Evolutionary conservation across 2,797 vertebrate species (phyloP), one percentile per base, ranked within the genome.

Genomic region (Parotocinclus haroldoi): DNA sequence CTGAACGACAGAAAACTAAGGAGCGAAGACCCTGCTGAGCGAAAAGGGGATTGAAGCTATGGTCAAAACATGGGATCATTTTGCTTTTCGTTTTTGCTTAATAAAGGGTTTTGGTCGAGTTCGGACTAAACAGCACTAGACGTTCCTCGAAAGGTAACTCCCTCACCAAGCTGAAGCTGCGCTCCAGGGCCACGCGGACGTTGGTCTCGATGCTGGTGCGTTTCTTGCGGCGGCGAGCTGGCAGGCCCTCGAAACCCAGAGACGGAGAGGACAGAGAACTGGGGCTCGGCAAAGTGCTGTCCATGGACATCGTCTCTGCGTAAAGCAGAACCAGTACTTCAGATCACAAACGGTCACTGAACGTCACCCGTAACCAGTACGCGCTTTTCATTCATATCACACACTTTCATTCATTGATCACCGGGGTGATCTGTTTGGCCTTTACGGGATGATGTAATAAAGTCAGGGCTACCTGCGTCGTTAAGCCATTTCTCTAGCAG

Each of bases 121-220:
- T 27, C 27, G 27, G 27, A 27, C 27, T 27, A 27, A 27, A 27
- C 2, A 27, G 27, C 27, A 27, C 27, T 5, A 27, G 2, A 27
- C 2, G 5, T 27, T 27, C 27, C 27, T 27, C 27, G 27, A 27
- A 27, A 27, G 27, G 27, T 10, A 9, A n/a, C 48, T 27, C 9
- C 55, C 89, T 91, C 82, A 96, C 94, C 91, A 92, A 88, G 81
- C 94, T 86, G 83, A 96, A 95, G 83, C 92, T 85, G 78, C 93
- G 93, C 83, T 96, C 95, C 85, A 96, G 91, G 85, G 93, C 94
- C 83, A 93, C 91, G 58, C 94, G 93, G 79, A 96, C 92, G 54
- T 95, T 95, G 60, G 93, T 96, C 86, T 96, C 94, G 0, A 96
- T 96, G 92, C 94, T 96, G 87, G 95, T 96, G 88, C 94, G 93